Conservation (phyloP, 2,888 invertebrate species). For the Diaphora mendica region DNA sequence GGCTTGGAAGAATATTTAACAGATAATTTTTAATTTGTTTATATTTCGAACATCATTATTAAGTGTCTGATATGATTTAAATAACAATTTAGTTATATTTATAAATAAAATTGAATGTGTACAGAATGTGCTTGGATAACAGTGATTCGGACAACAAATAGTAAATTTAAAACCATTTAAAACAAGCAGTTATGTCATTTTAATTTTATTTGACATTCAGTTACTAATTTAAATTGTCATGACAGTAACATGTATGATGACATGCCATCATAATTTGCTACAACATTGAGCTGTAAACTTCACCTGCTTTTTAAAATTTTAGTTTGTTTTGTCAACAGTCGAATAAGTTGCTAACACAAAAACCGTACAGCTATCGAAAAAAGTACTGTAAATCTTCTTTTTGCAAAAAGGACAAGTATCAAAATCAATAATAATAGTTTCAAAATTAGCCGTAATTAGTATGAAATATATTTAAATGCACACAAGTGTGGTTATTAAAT, state of each 20-base stretch:
- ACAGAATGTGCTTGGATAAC: not conserved
- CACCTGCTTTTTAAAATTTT: not conserved
- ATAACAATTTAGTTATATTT: no score
- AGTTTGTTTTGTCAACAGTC: not conserved
- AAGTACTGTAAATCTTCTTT: not conserved
- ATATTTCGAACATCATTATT: not conserved
- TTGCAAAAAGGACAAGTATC: not conserved
- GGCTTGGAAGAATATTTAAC: not conserved
- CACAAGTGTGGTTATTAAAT: not conserved
- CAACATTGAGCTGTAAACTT: not conserved
- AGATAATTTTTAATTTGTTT: not conserved
- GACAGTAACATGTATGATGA: not conserved
- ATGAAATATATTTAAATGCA: not conserved
- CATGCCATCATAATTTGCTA: not conserved
- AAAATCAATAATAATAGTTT: not conserved
- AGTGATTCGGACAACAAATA: not conserved
- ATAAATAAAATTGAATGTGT: no score
- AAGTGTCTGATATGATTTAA: no score
- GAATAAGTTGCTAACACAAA: not conserved
- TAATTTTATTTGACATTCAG: not conserved
- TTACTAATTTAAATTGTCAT: not conserved
- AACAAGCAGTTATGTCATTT: not conserved
- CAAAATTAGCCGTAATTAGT: not conserved
- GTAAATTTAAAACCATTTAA: no score
- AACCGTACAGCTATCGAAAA: not conserved